Base-by-base conservation (phyloP, 2,797 vertebrate genomes). In the Poecilia wingei region DNA sequence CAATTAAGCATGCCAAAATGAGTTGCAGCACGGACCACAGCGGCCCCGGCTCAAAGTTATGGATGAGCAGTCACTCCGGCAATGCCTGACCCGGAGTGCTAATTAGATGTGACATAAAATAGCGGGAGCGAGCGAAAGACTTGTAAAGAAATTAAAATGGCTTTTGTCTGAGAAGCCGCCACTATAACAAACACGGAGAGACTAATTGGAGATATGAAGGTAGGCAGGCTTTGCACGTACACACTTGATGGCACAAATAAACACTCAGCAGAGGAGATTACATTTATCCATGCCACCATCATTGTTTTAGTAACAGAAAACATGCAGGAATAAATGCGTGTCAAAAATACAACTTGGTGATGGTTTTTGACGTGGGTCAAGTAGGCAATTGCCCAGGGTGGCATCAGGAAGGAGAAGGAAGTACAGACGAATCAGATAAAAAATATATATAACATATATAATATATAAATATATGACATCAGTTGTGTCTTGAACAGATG, bases 41-140 rank as follows among this genome's bases (percentile, higher is more conserved):
- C 88, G 82, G 93, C 92, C 73, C 84, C 73, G 53, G 89, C 91
- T 91, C 89, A 84, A 91, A 94, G 93, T 93, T 95, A 93, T 93
- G 94, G 94, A 94, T 94, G 94, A 95, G 92, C 92, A 94, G 91
- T 94, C 94, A 94, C 90, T 92, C 91, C 76, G 87, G 91, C 84
- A 85, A 90, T 85, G 91, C 90, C 92, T 91, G 93, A 94, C 92
- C 92, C 91, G 88, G 91, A 88, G 88, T 91, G 92, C 93, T 94
- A 95, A 95, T 95, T 95, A 95, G 91, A 93, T 92, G 89, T 92
- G 93, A 92, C 92, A 94, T 94, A 94, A 93, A 93, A 94, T 93
- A 92, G 94, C 91, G 92, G 88, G 91, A 95, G 90, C 86, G 76
- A 83, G 88, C 89, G 82, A 77, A 79, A 82, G 89, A 89, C 90